Conservation (phyloP, 2,888 invertebrate species). For the Trisateles emortualis region DNA sequence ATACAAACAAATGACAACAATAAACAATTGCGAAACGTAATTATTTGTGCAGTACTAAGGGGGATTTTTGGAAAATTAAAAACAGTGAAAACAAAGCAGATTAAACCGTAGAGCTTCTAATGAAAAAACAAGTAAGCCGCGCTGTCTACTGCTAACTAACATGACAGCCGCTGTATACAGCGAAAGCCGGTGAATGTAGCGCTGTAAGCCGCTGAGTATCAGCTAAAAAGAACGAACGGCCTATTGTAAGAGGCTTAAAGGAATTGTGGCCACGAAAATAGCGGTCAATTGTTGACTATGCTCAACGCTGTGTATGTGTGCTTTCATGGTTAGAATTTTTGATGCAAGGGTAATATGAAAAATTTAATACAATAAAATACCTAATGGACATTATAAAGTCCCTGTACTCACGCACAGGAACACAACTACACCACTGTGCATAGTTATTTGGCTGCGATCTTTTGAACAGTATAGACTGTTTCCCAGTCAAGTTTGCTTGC, state of each 20-base stretch:
- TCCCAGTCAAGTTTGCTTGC: too few species aligned
- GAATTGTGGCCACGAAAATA: constrained; percentile 1
- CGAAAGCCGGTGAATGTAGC: constrained; percentile 7
- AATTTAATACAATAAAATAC: too few species aligned
- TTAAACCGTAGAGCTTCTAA: constrained; percentile 32
- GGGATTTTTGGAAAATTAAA: constrained; percentile 42
- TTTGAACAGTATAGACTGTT: too few species aligned
- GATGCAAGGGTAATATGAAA: too few species aligned
- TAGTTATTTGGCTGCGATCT: too few species aligned
- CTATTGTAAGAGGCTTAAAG: constrained; percentile 29
- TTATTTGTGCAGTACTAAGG: constrained; percentile 31
- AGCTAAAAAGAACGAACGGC: constrained; percentile 17
- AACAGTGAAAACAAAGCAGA: constrained; percentile 30
- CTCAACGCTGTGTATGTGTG: too few species aligned
- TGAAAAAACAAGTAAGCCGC: constrained; percentile 30
- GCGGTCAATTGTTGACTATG: constrained; percentile 3
- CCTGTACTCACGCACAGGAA: too few species aligned
- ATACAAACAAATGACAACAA: constrained; percentile 28
- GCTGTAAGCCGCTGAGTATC: constrained; percentile 19
- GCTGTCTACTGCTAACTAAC: constrained; percentile 19
- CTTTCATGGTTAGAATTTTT: too few species aligned
- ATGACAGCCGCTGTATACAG: constrained; percentile 24
- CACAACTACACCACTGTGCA: too few species aligned
- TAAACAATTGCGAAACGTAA: constrained; percentile 18
- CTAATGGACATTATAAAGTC: too few species aligned